Percentiles rank a stretch among this genome's conserved stretches.
These are phyloP conservation scores for Regulus satrapa DNA, from an alignment of 2,113 vertebrate species.

Conservation along the genomic window DNA sequence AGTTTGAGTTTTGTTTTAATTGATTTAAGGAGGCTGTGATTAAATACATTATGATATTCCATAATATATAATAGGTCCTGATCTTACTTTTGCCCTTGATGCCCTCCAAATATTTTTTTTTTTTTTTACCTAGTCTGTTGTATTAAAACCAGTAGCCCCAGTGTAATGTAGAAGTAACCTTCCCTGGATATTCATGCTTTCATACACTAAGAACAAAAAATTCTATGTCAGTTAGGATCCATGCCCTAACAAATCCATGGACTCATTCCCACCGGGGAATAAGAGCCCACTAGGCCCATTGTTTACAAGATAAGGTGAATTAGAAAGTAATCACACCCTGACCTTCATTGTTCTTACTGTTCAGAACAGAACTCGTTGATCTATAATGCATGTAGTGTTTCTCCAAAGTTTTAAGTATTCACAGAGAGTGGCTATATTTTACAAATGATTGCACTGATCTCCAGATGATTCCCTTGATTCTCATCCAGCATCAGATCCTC, in stretches of 20 bases:
- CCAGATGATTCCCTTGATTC: neutral
- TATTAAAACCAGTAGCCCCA: neutral
- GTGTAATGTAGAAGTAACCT: neutral
- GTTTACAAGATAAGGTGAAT: neutral
- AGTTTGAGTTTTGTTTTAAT: neutral
- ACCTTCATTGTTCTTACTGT: neutral
- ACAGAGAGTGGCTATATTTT: neutral
- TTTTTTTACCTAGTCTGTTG: neutral
- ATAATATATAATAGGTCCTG: neutral
- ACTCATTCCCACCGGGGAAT: neutral
- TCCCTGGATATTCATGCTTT: neutral
- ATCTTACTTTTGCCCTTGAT: neutral
- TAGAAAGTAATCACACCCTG: neutral
- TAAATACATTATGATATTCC: neutral
- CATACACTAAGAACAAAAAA: neutral
- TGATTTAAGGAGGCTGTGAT: neutral
- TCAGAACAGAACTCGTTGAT: neutral
- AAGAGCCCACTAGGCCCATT: neutral
- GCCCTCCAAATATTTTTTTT: neutral
- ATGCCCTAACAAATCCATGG: accelerated
- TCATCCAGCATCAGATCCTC: neutral
- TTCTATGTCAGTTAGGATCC: neutral
- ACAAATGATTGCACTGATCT: neutral
- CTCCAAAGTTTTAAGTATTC: neutral
- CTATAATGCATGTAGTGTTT: neutral